Conservation (phyloP, 1,140 invertebrate species). For the Sycophaga agraensis region DNA sequence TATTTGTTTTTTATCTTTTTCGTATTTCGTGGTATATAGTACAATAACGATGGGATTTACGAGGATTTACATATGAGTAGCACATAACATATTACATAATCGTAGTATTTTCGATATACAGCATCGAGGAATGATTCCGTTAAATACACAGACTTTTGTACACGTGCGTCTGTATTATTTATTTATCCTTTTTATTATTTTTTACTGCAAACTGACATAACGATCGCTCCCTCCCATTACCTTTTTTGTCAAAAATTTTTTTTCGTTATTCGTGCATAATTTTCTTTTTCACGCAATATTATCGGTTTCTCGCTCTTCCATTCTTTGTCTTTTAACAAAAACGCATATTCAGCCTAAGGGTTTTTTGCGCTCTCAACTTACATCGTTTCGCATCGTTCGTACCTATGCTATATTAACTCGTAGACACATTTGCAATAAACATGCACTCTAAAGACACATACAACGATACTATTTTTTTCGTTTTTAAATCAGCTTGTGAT, state of each 20-base stretch:
- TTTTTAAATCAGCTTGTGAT: constrained; percentile 1
- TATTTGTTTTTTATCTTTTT: constrained; percentile 19
- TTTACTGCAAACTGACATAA: constrained; percentile 6
- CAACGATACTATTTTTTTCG: constrained; percentile 15
- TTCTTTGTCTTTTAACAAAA: background rate
- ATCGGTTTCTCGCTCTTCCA: background rate
- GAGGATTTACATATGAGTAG: constrained; percentile 50
- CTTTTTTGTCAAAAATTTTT: background rate
- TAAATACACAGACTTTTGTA: constrained; percentile 39
- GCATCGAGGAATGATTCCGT: constrained; percentile 55
- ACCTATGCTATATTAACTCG: constrained; percentile 24
- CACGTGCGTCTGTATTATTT: constrained; percentile 23
- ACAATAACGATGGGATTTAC: constrained; percentile 52
- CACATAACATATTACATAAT: constrained; percentile 52
- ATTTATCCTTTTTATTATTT: constrained; percentile 19
- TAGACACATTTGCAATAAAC: constrained; percentile 28
- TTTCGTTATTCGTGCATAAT: too few species aligned
- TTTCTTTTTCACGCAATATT: constrained; percentile 3
- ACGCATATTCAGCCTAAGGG: background rate
- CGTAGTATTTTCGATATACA: constrained; percentile 50
- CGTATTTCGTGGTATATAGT: constrained; percentile 43
- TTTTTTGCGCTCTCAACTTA: constrained; percentile 23
- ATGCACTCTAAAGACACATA: constrained; percentile 30
- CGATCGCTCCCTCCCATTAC: background rate
- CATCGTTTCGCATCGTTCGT: constrained; percentile 14